Conservation (phyloP, 2,113 vertebrate genomes). For the Megaceryle maxima region DNA sequence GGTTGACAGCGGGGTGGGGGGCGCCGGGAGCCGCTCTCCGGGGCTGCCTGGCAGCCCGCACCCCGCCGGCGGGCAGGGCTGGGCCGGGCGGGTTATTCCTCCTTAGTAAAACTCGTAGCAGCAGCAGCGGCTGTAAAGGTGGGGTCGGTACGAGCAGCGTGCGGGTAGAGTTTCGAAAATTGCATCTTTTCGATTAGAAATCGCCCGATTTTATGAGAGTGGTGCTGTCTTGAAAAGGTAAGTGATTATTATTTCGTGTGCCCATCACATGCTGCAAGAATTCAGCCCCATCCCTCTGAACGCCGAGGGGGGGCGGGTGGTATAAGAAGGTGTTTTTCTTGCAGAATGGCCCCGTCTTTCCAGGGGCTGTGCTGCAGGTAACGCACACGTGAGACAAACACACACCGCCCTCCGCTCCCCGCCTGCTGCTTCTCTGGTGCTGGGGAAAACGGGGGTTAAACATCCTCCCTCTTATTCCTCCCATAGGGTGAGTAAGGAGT, state of each 20-base stretch:
- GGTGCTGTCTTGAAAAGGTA: fast-evolving
- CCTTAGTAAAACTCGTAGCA: background rate
- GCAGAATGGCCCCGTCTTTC: background rate
- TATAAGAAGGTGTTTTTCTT: fast-evolving
- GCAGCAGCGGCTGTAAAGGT: background rate
- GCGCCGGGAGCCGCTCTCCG: no score
- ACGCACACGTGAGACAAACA: background rate
- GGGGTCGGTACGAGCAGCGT: background rate
- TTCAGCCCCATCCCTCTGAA: background rate
- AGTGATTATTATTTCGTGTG: background rate
- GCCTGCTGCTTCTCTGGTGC: background rate
- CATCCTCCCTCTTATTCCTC: background rate
- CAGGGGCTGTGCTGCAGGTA: conserved; percentile 17
- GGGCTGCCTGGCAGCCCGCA: background rate
- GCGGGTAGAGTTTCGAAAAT: background rate
- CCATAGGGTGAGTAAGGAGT: background rate
- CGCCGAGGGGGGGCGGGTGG: background rate
- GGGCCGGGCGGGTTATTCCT: no score
- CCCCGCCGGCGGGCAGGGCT: background rate
- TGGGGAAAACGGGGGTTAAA: background rate
- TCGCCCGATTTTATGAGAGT: fast-evolving
- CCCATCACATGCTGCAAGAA: background rate
- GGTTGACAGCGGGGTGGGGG: background rate
- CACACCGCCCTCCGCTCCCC: background rate
- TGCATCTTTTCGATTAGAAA: fast-evolving